Base-by-base conservation (phyloP, 1,140 invertebrate genomes). In the Philotrypesis tridentata region DNA sequence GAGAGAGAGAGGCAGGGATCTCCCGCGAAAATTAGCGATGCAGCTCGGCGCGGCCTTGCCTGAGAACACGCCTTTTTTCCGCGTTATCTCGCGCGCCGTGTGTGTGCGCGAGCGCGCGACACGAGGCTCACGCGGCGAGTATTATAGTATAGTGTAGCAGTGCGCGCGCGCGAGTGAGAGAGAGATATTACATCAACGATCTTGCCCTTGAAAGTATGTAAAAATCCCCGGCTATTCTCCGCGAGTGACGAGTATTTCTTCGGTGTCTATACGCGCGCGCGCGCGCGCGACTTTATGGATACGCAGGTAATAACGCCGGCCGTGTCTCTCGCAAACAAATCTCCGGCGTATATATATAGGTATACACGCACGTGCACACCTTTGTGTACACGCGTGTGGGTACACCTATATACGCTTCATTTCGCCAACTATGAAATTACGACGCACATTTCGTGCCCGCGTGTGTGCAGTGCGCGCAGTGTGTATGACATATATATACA, bases 21-120 rank as follows among this genome's bases (percentile, higher is more conserved):
- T 55, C 85, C 89, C 87, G 87, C 86, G 63, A 29, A 65, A 65
- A 65, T 29, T 25, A 84, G 85, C 85, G 83, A 68, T 68, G 72
- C 21, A 68, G 11, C 21, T 14, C 11, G 27, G 7, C 9, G 8
- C 14, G n/a, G 55, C 63, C 37, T 70, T 70, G 14, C 27, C 6
- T 9, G 14, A 68, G 29, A 14, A 79, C 31, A 71, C 43, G 14
- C 48, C 65, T 79, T 76, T 9, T 29, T 68, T 31, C 33, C 31
- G 67, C 67, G 43, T 79, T 60, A 70, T 71, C 43, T 37, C n/a
- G n/a, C n/a, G n/a, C n/a, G n/a, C n/a, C n/a, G n/a, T n/a, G n/a
- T n/a, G n/a, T n/a, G n/a, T n/a, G n/a, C n/a, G n/a, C n/a, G 12
- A 8, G 33, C 9, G 3, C 33, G 12, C 5, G 29, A 71, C 29